Conservation (phyloP, 2,797 vertebrate genomes). For the Crenuchus spilurus region DNA sequence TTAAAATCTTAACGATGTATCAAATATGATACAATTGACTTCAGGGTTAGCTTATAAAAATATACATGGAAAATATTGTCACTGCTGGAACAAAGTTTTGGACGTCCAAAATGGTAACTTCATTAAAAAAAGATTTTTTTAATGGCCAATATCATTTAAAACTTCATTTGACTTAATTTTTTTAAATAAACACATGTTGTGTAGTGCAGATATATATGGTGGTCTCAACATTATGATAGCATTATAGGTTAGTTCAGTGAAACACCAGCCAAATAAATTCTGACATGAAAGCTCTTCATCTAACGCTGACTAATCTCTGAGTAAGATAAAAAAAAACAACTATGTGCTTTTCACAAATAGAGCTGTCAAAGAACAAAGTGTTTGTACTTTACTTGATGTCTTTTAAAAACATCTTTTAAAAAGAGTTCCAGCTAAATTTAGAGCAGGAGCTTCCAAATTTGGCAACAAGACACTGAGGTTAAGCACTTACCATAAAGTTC, state of each 20-base stretch:
- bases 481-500: constrained; percentile 68
- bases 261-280: not conserved
- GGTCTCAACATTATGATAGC: not conserved
- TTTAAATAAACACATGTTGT: no score
- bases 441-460: constrained; percentile 77
- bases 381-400: not conserved
- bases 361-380: constrained; percentile 10
- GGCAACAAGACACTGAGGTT: constrained; percentile 68
- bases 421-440: constrained; percentile 19
- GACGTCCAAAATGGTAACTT: no score
- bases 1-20: no score
- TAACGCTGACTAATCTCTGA: not conserved
- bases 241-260: not conserved
- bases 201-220: not conserved
- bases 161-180: no score
- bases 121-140: no score
- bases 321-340: not conserved
- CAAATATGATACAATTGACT: no score
- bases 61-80: no score
- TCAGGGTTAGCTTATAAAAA: no score
- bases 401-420: not conserved
- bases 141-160: no score
- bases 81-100: no score
- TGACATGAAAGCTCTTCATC: not conserved
- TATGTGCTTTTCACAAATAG: not conserved